Percentiles rank a stretch among this genome's conserved stretches.
Evolutionary conservation across 2,888 invertebrate genomes (phyloP).

Genomic region (Tiliacea citrago): DNA sequence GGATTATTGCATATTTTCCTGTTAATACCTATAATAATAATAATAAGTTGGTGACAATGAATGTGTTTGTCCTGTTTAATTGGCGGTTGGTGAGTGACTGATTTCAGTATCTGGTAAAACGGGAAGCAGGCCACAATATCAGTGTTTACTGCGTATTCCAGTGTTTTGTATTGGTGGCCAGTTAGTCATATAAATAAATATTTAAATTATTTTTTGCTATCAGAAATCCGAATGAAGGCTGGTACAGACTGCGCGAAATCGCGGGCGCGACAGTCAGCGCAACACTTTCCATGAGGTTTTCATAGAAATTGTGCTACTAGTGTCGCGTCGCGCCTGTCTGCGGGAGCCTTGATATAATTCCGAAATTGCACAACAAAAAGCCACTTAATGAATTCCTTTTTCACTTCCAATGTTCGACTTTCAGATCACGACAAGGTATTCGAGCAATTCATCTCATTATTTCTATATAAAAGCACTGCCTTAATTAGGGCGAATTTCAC

Average conservation of each 20-base stretch:
- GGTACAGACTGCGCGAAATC: too few species aligned
- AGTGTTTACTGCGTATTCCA: constrained; percentile 20
- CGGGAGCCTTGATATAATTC: too few species aligned
- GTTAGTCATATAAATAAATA: constrained; percentile 12
- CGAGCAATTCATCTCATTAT: neutral
- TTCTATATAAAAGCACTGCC: neutral
- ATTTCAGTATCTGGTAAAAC: constrained; percentile 37
- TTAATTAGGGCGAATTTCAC: too few species aligned
- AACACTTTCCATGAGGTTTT: too few species aligned
- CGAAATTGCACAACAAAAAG: neutral
- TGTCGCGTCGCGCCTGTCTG: too few species aligned
- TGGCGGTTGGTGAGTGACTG: constrained; percentile 24
- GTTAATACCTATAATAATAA: constrained; percentile 8
- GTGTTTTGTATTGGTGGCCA: neutral
- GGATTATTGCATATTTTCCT: constrained; percentile 25
- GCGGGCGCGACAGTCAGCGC: too few species aligned
- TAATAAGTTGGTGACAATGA: constrained; percentile 14
- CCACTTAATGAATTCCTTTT: neutral
- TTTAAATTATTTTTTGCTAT: neutral
- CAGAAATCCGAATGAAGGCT: neutral
- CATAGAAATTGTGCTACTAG: too few species aligned
- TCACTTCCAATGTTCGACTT: neutral
- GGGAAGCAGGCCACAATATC: constrained; percentile 29
- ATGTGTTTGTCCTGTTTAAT: neutral
- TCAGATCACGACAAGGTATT: neutral